Evolutionary conservation across 1,140 invertebrate genomes (phyloP).

Genomic region (Magallana gigas): DNA sequence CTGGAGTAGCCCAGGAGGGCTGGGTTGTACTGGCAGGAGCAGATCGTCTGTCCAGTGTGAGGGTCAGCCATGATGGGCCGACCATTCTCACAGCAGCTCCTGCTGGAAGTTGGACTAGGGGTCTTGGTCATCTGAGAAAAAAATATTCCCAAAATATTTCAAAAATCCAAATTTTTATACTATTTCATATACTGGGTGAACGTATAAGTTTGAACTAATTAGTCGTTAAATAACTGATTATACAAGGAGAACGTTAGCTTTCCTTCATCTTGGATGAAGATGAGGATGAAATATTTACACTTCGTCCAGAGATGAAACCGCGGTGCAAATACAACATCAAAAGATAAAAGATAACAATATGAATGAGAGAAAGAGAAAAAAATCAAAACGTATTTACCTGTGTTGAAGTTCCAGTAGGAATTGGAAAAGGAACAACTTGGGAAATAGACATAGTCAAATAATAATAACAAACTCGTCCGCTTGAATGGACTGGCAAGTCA

Average conservation of each 20-base stretch:
- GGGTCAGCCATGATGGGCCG: constrained; percentile 96
- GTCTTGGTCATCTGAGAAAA: constrained; percentile 66
- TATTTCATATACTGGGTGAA: neutral
- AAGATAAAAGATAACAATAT: neutral
- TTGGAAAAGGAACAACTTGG: constrained; percentile 37
- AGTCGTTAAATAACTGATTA: neutral
- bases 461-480: neutral
- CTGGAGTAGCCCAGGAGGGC: constrained; percentile 83
- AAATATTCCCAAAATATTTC: neutral
- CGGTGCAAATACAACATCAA: neutral
- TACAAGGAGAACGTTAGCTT: neutral
- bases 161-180: neutral
- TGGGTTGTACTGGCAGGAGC: constrained; percentile 93
- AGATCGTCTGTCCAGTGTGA: constrained; percentile 95
- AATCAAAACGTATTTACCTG: constrained; percentile 5
- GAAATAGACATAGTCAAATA: constrained; percentile 20
- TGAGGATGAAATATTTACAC: neutral
- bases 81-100: constrained; percentile 92
- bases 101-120: constrained; percentile 58
- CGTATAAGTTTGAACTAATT: neutral
- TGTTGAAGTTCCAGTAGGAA: constrained; percentile 34
- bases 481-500: neutral
- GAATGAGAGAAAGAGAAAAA: neutral
- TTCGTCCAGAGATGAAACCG: neutral
- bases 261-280: neutral